Evolutionary conservation across 2,888 invertebrate species (phyloP), one percentile per base, ranked within the genome.

Genomic region (Chaitophorus viminalis): DNA sequence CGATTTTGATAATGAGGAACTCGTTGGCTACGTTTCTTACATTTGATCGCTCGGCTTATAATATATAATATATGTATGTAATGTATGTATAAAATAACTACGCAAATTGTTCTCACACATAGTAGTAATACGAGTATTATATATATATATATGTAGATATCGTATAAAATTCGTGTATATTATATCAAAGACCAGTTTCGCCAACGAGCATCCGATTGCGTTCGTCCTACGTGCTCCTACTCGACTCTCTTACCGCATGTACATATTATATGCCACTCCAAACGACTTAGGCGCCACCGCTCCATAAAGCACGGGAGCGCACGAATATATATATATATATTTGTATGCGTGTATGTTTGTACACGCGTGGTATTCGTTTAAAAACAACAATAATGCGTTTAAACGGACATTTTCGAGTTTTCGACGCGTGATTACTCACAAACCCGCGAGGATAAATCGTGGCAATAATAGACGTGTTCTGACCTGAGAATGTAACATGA

Each of bases 161-260:
- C 2, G 60, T 60, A 78, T 31, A 75, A 75, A 39, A 75, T 75
- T 39, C 1, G 46, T 46, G 31, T 11, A 33, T 54, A 25, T 29
- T 46, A 1, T 46, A 1, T 14, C 46, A 36, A n/a, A 65, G 87
- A 87, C 87, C 81, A 75, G 87, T 87, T 81, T 87, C 87, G 87
- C 87, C 87, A 87, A 87, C 87, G 87, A 81, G 81, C 52, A 70
- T 85, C 75, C 75, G 54, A 39, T 60, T 68, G 52, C 76, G 86
- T 86, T 87, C 87, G 25, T 87, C 87, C 87, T 75, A 87, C 87
- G 74, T 46, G 79, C 81, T 31, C 87, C 87, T 81, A 79, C 87
- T 87, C 81, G 60, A 60, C 29, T 39, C 60, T 33, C 5, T 60
- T 36, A 39, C 25, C 14, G 77, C 29, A 1, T 31, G 52, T 70